Base-by-base conservation (phyloP, 2,888 invertebrate species). In the Limulus polyphemus region DNA sequence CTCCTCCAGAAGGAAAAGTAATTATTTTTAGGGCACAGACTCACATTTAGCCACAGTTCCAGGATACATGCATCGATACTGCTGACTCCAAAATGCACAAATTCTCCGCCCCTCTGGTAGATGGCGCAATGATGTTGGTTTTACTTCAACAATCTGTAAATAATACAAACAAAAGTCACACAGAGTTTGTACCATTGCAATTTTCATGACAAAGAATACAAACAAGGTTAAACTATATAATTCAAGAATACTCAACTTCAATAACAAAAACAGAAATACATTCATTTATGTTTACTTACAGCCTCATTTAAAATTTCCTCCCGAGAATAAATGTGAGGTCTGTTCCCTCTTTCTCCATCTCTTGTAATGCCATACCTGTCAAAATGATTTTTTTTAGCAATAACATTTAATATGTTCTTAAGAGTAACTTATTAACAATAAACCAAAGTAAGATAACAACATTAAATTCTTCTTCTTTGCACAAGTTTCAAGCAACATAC, bases 51-150 rank as follows among this genome's bases (percentile, higher is more conserved):
- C 88, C 3, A 92, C 88, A 12, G 88, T 90, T 11, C 95, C 95
- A 9, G 95, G 94, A 77, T 95, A 95, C 46, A 95, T 79, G 74
- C 93, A 93, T 49, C 91, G 84, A 77, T 93, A 93, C 77, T 94
- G 91, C 74, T 92, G 92, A 62, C 93, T 93, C 95, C 95, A 95
- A 76, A 93, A 94, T 1, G 94, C 94, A 75, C 94, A 94, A 1
- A 95, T 81, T 60, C 95, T 79, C 0, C 90, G 88, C 1, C 93
- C 93, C 3, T 86, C 83, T 0, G 84, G 82, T 58, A 93, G 79
- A 70, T 87, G 86, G 0, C 82, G 78, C 1, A 84, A 83, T 47
- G 83, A 83, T 47, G 81, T 77, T 0, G 90, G 88, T 65, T 84
- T 83, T 51, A 92, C 85, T 79, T 93, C 93, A 55, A 90, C 80